Base-by-base conservation (phyloP, 2,888 invertebrate species). In the Synanthedon tipuliformis region DNA sequence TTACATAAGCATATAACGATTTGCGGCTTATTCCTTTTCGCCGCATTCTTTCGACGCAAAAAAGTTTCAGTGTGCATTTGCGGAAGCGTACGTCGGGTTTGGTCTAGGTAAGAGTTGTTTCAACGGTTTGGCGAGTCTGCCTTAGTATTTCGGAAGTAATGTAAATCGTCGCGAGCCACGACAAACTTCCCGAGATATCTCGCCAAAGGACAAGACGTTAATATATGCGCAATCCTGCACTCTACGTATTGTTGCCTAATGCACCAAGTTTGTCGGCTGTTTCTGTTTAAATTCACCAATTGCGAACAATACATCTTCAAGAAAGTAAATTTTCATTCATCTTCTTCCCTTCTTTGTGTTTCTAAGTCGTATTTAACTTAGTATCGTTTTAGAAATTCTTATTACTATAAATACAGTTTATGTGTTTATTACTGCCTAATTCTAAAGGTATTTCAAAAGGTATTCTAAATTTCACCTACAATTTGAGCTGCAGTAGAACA, bases 161-260 rank as follows among this genome's bases (percentile, higher is more conserved):
- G 85, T 85, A 86, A 86, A 85, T 86, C 79, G 82, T 76, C 73
- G 73, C 69, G 65, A 65, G 71, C 73, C 69, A 73, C 73, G 76
- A 69, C 76, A 64, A 84, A 85, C 75, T 86, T 83, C 68, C 68
- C 69, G 71, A 79, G 81, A 83, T 79, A 82, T 78, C 82, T 81
- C 71, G 76, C 81, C 76, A 79, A 81, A 82, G 85, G 86, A 86
- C 85, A 81, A 83, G 83, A 84, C 81, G 83, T 73, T 86, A 86
- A 86, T 86, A 77, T 85, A 86, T 86, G 81, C 78, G 72, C 79
- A 79, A 81, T 81, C 76, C 79, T 75, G 80, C 76, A 76, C 74
- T 73, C 70, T 73, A 76, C 78, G 80, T 81, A 81, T 85, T 84
- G 82, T 81, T 75, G 75, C 73, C 76, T 81, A 81, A 81, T 82